Conservation (phyloP, 2,797 vertebrate genomes). For the Gymnopithys bicolor region DNA sequence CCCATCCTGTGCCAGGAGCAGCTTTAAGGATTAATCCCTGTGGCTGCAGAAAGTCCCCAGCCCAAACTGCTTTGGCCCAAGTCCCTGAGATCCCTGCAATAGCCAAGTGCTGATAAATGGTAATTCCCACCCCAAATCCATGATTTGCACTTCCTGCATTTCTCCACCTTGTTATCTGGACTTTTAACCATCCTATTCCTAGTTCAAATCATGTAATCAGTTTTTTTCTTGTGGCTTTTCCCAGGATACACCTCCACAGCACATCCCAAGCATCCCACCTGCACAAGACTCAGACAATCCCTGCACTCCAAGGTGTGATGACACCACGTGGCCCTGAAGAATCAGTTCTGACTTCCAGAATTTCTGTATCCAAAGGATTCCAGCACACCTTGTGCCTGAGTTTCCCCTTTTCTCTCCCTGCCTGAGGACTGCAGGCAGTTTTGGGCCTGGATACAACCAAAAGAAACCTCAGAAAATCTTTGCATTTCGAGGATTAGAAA, state of each 20-base stretch:
- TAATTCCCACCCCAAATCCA: neutral
- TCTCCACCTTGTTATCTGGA: rapidly evolving
- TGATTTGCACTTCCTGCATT: neutral
- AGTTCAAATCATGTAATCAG: neutral
- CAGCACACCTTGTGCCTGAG: neutral
- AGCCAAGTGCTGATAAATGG: neutral
- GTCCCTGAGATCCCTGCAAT: neutral
- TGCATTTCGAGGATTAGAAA: neutral
- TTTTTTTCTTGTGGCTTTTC: neutral
- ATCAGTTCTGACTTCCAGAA: neutral
- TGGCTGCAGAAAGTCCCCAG: neutral
- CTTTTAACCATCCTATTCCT: neutral
- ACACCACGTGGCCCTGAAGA: rapidly evolving
- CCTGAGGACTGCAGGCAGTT: neutral
- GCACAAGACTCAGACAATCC: neutral
- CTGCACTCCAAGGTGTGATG: rapidly evolving
- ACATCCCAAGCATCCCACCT: neutral
- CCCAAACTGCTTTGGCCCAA: neutral
- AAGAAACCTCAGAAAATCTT: neutral
- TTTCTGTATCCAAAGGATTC: neutral
- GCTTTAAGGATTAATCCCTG: neutral
- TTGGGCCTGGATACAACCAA: too few species aligned
- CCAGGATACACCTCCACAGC: rapidly evolving
- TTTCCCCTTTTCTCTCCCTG: neutral
- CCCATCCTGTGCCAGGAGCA: neutral